A percentile compares a stretch with the other conserved stretches of the same genome.
phyloP scores from a whole-genome alignment of 2,888 invertebrate species.

The Mechanitis messenoides region DNA sequence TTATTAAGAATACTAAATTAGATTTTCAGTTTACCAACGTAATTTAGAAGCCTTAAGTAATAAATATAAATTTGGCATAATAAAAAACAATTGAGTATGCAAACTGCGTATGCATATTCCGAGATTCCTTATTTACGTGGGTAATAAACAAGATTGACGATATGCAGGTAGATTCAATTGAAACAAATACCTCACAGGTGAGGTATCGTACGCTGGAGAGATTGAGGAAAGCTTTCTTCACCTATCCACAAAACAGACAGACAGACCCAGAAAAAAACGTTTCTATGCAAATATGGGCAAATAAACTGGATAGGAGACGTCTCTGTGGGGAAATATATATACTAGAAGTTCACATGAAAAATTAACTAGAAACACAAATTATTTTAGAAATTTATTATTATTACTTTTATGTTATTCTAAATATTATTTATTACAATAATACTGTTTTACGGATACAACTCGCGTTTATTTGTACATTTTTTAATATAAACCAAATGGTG shows the following conservation, averaged over 20 bases:
- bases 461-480: too few relatives aligned
- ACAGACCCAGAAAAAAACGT: conserved; percentile 74
- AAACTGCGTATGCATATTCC: conserved; percentile 12
- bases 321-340: conserved; percentile 39
- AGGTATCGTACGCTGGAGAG: conserved; percentile 49
- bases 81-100: conserved; percentile 8
- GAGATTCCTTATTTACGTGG: conserved; percentile 12
- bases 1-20: neutral
- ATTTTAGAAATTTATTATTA: too few relatives aligned
- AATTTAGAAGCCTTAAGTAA: too few relatives aligned
- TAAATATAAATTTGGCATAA: neutral
- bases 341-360: conserved; percentile 19
- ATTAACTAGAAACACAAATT: too few relatives aligned
- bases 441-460: too few relatives aligned
- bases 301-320: conserved; percentile 68
- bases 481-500: too few relatives aligned
- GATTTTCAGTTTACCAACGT: too few relatives aligned
- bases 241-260: conserved; percentile 73
- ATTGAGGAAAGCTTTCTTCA: conserved; percentile 61
- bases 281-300: conserved; percentile 75
- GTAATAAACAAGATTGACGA: conserved; percentile 11
- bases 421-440: too few relatives aligned
- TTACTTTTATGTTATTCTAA: too few relatives aligned
- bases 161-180: conserved; percentile 40
- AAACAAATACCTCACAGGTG: conserved; percentile 61